Base-by-base conservation (phyloP, 1,140 invertebrate genomes). In the Leguminivora glycinivorella region DNA sequence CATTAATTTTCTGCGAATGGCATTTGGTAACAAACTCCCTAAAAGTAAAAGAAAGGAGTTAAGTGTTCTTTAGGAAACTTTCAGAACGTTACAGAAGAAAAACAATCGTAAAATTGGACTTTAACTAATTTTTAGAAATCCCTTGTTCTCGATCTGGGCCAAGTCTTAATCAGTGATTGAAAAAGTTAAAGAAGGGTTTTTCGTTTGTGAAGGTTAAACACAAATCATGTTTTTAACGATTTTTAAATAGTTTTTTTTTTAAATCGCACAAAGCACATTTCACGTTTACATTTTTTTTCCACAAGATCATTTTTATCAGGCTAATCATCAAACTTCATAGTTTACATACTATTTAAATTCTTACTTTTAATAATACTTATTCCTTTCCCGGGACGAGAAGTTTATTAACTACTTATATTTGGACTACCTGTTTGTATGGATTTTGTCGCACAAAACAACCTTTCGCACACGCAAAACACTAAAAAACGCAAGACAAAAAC, bases 1-100 rank as follows among this genome's bases (percentile, higher is more conserved):
- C 77, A 81, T 81, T 79, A 81, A 79, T 81, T 81, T 79, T 73
- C 77, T 81, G 79, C 68, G 68, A 81, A 77, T 76, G 79, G 74
- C 79, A 74, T 77, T 81, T 75, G 75, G 71, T 72, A 73, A 70
- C 71, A 52, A 77, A 77, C 73, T 75, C 75, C 56, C 24, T n/a
- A 10, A 70, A 75, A 79, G 72, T 72, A 69, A 74, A 76, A 78
- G 79, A 78, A 81, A 81, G 74, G 58, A 63, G 58, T 63, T 63
- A 63, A 63, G 58, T 63, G 58, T 19, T 31, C 58, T 63, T 63
- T 17, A 31, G 25, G 6, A 29, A 63, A 63, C 26, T 63, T 63
- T 63, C 2, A 63, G 58, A 63, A 63, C 58, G 58, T 63, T 63
- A 63, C 58, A 22, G 26, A 63, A 63, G 25, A 63, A 63, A 63